These are phyloP conservation scores for Lysandra bellargus DNA, from an alignment of 2,888 invertebrate genomes.

Conservation along the genomic window DNA sequence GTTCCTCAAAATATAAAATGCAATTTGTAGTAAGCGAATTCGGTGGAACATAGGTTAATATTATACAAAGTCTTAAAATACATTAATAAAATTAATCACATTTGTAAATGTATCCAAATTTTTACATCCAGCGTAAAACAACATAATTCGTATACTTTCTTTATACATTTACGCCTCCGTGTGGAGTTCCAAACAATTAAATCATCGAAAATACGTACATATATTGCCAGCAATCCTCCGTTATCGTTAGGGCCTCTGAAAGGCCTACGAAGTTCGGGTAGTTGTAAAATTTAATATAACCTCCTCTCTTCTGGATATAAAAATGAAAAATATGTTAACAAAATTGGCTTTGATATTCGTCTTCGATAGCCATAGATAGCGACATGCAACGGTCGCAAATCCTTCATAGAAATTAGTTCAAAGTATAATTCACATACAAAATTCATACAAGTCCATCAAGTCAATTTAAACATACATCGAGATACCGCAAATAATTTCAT, in stretches of 20 bases:
- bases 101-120: slow-evolving; percentile 18
- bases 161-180: background rate
- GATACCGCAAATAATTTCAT: slow-evolving; percentile 2
- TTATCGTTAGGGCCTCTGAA: background rate
- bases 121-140: slow-evolving; percentile 17
- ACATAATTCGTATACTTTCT: slow-evolving; percentile 16
- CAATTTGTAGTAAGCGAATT: slow-evolving; percentile 23
- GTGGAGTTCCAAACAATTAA: background rate
- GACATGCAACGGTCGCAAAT: background rate
- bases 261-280: background rate
- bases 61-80: slow-evolving; percentile 20
- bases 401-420: background rate
- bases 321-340: background rate
- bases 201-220: background rate
- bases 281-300: background rate
- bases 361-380: background rate
- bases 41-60: slow-evolving; percentile 17
- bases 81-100: slow-evolving; percentile 25
- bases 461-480: background rate
- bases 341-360: background rate
- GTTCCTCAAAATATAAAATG: slow-evolving; percentile 23
- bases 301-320: background rate
- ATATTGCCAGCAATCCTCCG: background rate
- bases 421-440: background rate
- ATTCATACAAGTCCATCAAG: slow-evolving; percentile 14